Percentiles rank a stretch among this genome's conserved stretches.
Evolutionary conservation across 2,113 vertebrate species (phyloP).

Genomic region (Dipodomys merriami): DNA sequence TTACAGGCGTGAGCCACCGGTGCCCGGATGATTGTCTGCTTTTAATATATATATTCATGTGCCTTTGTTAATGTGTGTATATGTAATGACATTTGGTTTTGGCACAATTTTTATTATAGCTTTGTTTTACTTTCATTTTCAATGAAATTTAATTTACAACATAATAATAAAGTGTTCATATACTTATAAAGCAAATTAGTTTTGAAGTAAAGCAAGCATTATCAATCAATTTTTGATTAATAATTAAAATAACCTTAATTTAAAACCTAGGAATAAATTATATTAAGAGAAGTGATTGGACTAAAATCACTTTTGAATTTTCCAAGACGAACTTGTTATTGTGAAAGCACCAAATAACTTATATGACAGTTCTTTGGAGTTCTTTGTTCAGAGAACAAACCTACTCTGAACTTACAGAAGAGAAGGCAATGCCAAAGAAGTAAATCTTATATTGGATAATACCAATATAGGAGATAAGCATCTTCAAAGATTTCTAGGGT

Average conservation of each 20-base stretch:
- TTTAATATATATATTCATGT: not conserved
- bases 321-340: not conserved
- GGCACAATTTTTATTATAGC: not conserved
- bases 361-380: not conserved
- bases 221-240: not conserved
- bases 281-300: not conserved
- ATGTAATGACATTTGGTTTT: not conserved
- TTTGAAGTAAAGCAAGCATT: not conserved
- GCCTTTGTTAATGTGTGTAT: not conserved
- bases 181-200: slow-evolving; percentile 26
- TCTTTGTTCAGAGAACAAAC: not conserved
- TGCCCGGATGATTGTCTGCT: too few relatives aligned
- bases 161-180: slow-evolving; percentile 38
- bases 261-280: slow-evolving; percentile 26
- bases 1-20: too few relatives aligned
- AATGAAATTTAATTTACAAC: not conserved
- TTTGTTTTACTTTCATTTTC: slow-evolving; percentile 27
- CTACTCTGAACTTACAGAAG: not conserved
- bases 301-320: slow-evolving; percentile 38
- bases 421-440: not conserved
- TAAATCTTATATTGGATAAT: not conserved
- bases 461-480: not conserved
- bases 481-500: not conserved
- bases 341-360: not conserved
- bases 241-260: slow-evolving; percentile 8